phyloP scores from a whole-genome alignment of 2,797 vertebrate genomes.

The Hylomyscus alleni region DNA sequence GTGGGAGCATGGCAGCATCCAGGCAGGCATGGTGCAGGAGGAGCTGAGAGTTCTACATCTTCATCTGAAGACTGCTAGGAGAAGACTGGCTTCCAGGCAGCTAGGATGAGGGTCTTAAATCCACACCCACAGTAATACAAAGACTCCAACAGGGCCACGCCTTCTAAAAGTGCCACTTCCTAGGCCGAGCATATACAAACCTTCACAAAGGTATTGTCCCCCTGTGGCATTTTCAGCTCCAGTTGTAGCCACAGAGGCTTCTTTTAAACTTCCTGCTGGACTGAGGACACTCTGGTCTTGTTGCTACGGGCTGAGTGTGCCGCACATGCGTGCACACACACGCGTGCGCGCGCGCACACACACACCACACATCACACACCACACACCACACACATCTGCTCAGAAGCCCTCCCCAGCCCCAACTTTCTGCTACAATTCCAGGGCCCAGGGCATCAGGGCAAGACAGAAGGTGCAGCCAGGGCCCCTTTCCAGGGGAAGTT shows the following conservation, averaged over 20 bases:
- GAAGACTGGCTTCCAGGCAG: background rate
- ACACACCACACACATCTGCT: background rate
- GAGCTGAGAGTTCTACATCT: background rate
- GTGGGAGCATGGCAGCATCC: background rate
- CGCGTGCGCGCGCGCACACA: too few species aligned
- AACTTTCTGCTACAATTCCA: background rate
- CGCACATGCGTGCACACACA: too few species aligned
- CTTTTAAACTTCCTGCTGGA: background rate
- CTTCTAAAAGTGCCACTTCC: too few species aligned
- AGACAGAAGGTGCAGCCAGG: background rate
- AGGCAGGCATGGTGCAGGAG: background rate
- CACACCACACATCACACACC: background rate
- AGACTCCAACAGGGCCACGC: too few species aligned
- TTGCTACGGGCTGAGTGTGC: background rate
- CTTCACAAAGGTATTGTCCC: background rate
- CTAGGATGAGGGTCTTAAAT: too few species aligned
- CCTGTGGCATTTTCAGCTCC: too few species aligned
- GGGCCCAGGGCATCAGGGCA: background rate
- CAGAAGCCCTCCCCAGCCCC: background rate
- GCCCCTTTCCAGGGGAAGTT: conserved; percentile 82
- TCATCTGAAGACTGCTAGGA: background rate
- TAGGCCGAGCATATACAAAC: background rate
- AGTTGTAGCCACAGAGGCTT: background rate
- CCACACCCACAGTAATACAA: too few species aligned
- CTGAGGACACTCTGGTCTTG: background rate